These are phyloP conservation scores for Apoda limacodes DNA, from an alignment of 2,888 invertebrate genomes.

Conservation along the genomic window DNA sequence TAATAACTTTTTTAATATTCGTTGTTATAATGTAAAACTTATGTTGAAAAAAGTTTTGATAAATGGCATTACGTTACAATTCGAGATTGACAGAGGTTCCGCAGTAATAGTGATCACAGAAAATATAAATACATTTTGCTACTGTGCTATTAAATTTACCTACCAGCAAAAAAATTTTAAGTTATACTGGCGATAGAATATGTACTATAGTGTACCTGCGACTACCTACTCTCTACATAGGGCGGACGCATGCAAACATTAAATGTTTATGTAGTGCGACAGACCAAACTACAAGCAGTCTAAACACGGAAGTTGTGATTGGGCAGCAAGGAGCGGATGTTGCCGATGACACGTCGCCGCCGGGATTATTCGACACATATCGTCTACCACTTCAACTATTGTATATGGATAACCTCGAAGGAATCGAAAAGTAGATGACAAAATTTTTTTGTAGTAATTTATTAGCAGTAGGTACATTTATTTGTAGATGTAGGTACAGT, in stretches of 20 bases:
- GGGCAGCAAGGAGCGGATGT: too few relatives aligned
- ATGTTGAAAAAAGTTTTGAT: conserved; percentile 13
- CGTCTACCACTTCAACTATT: too few relatives aligned
- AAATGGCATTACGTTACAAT: conserved; percentile 11
- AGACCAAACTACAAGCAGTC: too few relatives aligned
- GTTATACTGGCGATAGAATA: conserved; percentile 14
- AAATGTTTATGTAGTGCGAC: conserved; percentile 11
- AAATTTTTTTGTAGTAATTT: too few relatives aligned
- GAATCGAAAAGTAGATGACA: too few relatives aligned
- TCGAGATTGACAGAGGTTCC: too few relatives aligned
- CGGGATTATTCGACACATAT: too few relatives aligned
- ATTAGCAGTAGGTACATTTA: too few relatives aligned
- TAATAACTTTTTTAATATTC: conserved; percentile 16
- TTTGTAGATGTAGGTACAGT: too few relatives aligned
- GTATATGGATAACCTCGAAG: too few relatives aligned
- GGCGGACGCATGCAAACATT: conserved; percentile 2
- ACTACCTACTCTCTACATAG: conserved; percentile 10
- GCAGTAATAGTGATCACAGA: conserved; percentile 17
- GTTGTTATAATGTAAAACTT: conserved; percentile 8
- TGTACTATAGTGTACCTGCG: conserved; percentile 6
- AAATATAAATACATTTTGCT: conserved; percentile 7
- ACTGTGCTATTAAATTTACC: conserved; percentile 9
- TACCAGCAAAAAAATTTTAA: conserved; percentile 10
- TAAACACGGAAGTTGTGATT: too few relatives aligned
- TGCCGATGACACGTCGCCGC: too few relatives aligned